A percentile compares a stretch with the other conserved stretches of the same genome.
phyloP scores from a whole-genome alignment of 2,888 invertebrate species.

The Orthosia cruda region DNA sequence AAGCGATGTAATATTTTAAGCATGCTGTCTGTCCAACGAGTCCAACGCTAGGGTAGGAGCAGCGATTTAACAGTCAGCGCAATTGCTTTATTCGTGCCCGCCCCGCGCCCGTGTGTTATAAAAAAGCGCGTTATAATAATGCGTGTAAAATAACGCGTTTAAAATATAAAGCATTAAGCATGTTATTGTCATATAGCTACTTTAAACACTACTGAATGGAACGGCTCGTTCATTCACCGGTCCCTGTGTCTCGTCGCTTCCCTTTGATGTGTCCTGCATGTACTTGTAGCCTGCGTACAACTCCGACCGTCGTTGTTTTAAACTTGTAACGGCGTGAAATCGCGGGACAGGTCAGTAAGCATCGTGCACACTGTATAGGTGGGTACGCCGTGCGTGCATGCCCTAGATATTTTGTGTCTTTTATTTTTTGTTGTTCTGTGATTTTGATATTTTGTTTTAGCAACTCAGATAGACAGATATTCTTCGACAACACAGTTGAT shows the following conservation, averaged over 20 bases:
- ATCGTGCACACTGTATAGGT: conserved; percentile 75
- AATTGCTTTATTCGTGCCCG: too few species aligned
- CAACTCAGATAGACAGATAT: background rate
- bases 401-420: conserved; percentile 52
- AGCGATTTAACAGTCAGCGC: too few species aligned
- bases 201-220: too few species aligned
- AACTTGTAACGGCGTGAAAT: conserved; percentile 87
- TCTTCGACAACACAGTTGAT: background rate
- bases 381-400: conserved; percentile 42
- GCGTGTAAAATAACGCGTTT: too few species aligned
- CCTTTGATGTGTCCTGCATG: conserved; percentile 74
- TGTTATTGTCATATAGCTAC: too few species aligned
- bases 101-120: too few species aligned
- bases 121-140: too few species aligned
- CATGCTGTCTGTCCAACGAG: too few species aligned
- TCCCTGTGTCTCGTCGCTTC: conserved; percentile 60
- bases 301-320: conserved; percentile 76
- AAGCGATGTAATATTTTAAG: too few species aligned
- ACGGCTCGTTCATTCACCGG: conserved; percentile 26
- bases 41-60: too few species aligned
- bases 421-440: conserved; percentile 42
- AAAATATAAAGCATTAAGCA: too few species aligned
- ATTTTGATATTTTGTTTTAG: background rate
- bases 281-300: conserved; percentile 60
- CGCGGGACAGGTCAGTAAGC: conserved; percentile 87